Evolutionary conservation across 2,888 invertebrate species (phyloP), one percentile per base, ranked within the genome.

Genomic region (Polydrusus cervinus): DNA sequence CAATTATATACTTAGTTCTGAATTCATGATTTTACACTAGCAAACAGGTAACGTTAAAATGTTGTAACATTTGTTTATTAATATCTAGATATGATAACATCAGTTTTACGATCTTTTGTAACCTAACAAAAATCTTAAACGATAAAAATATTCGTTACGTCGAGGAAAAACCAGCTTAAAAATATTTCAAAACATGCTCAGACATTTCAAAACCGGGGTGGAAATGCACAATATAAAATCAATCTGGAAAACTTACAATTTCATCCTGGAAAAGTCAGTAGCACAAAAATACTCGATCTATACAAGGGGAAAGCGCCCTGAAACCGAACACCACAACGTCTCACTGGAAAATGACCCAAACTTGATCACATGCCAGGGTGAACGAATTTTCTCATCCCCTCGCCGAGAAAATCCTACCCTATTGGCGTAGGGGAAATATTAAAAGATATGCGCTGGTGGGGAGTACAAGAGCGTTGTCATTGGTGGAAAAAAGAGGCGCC

Each of bases 311-410:
- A 67, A 70, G 71, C 71, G 40, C 66, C 30, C 49, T 74, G 74
- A 68, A 77, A 74, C 77, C 77, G 71, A 74, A 74, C 77, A 74
- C 74, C 71, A 55, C 74, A 67, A 71, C 51, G 60, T 55, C 71
- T 71, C 51, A 77, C 74, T 74, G 71, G 71, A 62, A 71, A 77
- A 77, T 77, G 77, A 68, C 71, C 71, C 62, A 71, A 77, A 77
- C 77, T 74, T 71, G 77, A 74, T 76, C 74, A 74, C 77, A 74
- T 71, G 77, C 71, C 77, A 71, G 77, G 74, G 77, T 77, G 77
- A 77, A 73, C 70, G 76, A 66, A 70, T 73, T 76, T 70, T 47
- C 77, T 71, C 73, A 67, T 57, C 70, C 73, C 72, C 65, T 66
- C 53, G 34, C 30, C 14, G 47, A 43, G 67, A 66, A 76, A 73